Base-by-base conservation (phyloP, 2,797 vertebrate genomes). In the Esox masquinongy region DNA sequence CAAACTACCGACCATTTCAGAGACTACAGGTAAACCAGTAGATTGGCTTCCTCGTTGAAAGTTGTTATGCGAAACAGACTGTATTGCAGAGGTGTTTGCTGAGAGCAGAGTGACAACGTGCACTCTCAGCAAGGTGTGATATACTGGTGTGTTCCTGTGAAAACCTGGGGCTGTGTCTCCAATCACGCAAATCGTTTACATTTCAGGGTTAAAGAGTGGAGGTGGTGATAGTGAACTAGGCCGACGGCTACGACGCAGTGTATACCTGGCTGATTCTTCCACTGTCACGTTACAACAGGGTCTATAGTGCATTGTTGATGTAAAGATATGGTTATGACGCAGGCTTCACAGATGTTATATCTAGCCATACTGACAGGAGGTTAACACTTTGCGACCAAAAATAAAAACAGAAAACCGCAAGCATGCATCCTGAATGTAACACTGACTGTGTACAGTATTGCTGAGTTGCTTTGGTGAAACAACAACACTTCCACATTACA, bases 381-480 rank as follows among this genome's bases (percentile, higher is more conserved):
- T 84, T 80, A 82, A 77, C 89, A 92, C 87, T 91, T 92, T 90
- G 91, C 92, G 90, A 87, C 88, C 89, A 86, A 85, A 80, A 81
- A 74, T 75, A 79, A 79, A 78, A 79, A 79, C 73, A 79, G 79
- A 80, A 86, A 92, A 91, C 92, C 92, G 77, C 91, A 91, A 77
- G 88, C 88, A 88, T 84, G 90, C 88, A 90, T 84, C 86, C 86
- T 90, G 90, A 91, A 82, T 76, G 80, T 77, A 43, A 43, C 67
- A 68, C 17, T 2, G 12, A 68, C 17, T 2, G 12, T 47, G 43
- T 24, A 22, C 19, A 9, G 8, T 19, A 3, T 22, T 16, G 17
- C 9, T 16, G 9, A 22, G n/a, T 88, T 75, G 77, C 70, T 36
- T 72, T 77, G 76, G 74, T 74, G 80, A 84, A 82, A 56, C 71